phyloP scores from a whole-genome alignment of 2,113 vertebrate species.

The Dermatemys mawii region DNA sequence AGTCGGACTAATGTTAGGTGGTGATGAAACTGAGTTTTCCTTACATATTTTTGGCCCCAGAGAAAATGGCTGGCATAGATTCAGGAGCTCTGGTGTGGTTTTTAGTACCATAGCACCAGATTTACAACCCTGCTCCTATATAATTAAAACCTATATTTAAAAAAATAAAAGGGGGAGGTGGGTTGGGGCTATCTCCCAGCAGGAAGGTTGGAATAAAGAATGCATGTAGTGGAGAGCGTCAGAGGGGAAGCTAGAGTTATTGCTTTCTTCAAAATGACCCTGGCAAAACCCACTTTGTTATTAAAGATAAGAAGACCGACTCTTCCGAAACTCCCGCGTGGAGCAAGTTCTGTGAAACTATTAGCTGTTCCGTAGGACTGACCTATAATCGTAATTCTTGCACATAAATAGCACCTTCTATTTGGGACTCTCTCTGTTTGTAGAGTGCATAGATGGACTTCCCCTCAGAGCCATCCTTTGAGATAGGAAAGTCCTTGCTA shows the following conservation, averaged over 20 bases:
- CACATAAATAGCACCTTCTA: neutral
- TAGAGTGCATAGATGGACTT: neutral
- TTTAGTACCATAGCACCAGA: slow-evolving; percentile 57
- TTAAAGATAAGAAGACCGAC: neutral
- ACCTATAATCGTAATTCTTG: neutral
- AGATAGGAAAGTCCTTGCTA: neutral
- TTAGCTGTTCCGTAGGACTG: neutral
- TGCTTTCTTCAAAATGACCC: slow-evolving; percentile 4
- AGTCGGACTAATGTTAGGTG: slow-evolving; percentile 42
- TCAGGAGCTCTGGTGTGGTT: slow-evolving; percentile 47
- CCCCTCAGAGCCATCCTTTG: neutral
- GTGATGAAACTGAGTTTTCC: slow-evolving; percentile 52
- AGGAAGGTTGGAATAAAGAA: slow-evolving; percentile 47
- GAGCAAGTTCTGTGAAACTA: neutral
- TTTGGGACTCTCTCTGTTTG: neutral
- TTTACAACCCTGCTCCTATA: slow-evolving; percentile 60
- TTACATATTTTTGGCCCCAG: slow-evolving; percentile 43
- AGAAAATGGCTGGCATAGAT: slow-evolving; percentile 24
- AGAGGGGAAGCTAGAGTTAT: slow-evolving; percentile 7
- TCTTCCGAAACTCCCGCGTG: neutral
- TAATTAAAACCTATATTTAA: slow-evolving; percentile 66
- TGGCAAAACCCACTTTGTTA: neutral
- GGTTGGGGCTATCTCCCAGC: slow-evolving; percentile 52
- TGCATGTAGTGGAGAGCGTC: slow-evolving; percentile 17
- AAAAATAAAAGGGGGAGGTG: neutral